phyloP scores from a whole-genome alignment of 2,888 invertebrate species.

The Melanophora roralis region DNA sequence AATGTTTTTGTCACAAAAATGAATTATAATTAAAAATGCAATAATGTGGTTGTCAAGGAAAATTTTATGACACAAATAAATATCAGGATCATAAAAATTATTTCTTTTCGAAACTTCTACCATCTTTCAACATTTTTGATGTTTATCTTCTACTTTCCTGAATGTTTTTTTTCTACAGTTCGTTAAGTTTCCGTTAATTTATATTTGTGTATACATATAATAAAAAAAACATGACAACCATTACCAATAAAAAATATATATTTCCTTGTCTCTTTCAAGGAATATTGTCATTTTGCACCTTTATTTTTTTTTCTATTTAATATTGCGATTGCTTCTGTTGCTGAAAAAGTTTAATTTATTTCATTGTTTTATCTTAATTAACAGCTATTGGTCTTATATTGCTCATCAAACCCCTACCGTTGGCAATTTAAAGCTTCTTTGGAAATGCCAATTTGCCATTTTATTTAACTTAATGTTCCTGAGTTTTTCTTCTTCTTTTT shows the following conservation, averaged over 20 bases:
- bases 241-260: constrained; percentile 19
- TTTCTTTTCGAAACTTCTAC: background rate
- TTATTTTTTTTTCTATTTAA: background rate
- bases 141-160: background rate
- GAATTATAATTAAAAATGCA: constrained; percentile 31
- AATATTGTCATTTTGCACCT: background rate
- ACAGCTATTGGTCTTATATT: constrained; percentile 43
- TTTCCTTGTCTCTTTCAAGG: background rate
- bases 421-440: background rate
- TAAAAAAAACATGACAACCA: constrained; percentile 28
- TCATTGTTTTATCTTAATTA: constrained; percentile 56
- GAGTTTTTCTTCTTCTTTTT: background rate
- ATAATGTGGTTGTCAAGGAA: constrained; percentile 40
- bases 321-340: background rate
- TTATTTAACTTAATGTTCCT: background rate
- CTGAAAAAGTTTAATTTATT: too few relatives aligned
- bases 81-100: background rate
- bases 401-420: background rate
- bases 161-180: background rate
- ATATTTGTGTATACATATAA: constrained; percentile 18
- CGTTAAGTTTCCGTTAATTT: constrained; percentile 48
- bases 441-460: constrained; percentile 34
- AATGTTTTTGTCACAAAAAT: background rate
- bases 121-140: background rate
- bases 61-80: constrained; percentile 45